Conservation (phyloP, 1,140 invertebrate species). For the Planococcus citri region DNA sequence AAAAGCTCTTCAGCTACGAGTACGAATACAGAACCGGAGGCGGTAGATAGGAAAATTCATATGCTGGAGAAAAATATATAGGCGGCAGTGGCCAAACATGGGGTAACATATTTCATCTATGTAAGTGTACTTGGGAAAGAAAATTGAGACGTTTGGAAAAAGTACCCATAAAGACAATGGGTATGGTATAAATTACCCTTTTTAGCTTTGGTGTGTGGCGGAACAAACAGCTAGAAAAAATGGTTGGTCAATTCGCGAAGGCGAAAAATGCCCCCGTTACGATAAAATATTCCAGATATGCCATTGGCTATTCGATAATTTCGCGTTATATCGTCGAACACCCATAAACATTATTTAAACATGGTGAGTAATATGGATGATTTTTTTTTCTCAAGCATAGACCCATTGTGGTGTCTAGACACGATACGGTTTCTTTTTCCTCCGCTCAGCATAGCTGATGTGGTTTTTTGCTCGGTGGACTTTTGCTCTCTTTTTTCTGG, state of each 20-base stretch:
- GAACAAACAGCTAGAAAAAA: neutral
- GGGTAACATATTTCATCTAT: too few species aligned
- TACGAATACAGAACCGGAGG: too few species aligned
- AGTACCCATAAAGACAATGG: neutral
- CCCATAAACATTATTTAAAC: neutral
- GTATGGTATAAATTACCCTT: neutral
- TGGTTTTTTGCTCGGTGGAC: too few species aligned
- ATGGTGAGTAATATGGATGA: neutral
- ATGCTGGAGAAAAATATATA: too few species aligned
- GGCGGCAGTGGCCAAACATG: too few species aligned
- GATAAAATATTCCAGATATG: conserved; percentile 3
- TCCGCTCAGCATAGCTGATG: too few species aligned
- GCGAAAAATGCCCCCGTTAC: neutral
- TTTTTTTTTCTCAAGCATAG: neutral
- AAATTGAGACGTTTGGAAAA: neutral
- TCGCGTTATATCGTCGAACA: neutral
- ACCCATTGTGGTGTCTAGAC: neutral
- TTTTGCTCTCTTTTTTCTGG: too few species aligned
- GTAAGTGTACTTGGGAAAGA: too few species aligned
- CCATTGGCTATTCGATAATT: conserved; percentile 1
- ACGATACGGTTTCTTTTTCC: neutral
- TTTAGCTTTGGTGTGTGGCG: too few species aligned
- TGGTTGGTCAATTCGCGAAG: neutral
- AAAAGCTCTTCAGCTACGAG: too few species aligned
- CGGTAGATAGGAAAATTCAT: too few species aligned